Conservation (phyloP, 2,113 vertebrate genomes). For the Oryzias woworae region DNA sequence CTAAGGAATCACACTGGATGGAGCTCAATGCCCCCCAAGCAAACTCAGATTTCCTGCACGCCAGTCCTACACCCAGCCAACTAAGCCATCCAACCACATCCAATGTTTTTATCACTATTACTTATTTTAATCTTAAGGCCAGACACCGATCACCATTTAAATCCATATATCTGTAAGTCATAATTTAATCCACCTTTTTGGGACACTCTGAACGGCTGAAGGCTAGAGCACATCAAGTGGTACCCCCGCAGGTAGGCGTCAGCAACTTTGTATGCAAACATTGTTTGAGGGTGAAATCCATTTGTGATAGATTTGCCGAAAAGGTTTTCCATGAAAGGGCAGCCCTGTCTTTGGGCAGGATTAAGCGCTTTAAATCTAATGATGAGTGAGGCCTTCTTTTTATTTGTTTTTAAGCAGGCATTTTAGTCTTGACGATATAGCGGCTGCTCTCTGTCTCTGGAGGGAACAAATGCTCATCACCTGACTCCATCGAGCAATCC, state of each 20-base stretch:
- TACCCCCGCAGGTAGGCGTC: constrained; percentile 31
- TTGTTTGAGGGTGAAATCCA: constrained; percentile 45
- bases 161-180: constrained; percentile 14
- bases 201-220: constrained; percentile 9
- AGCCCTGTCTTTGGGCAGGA: constrained; percentile 55
- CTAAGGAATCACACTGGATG: too few relatives aligned
- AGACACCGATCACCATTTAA: constrained; percentile 4
- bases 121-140: constrained; percentile 2
- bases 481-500: constrained; percentile 56
- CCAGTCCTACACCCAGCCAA: too few relatives aligned
- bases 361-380: constrained; percentile 71
- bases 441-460: constrained; percentile 44
- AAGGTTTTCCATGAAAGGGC: constrained; percentile 38
- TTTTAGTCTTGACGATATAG: constrained; percentile 60
- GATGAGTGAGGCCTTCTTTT: constrained; percentile 62
- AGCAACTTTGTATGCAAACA: constrained; percentile 46
- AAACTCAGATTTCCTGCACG: too few relatives aligned
- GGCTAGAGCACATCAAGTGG: constrained; percentile 14
- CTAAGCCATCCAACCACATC: too few relatives aligned
- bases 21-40: too few relatives aligned
- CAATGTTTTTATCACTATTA: not conserved
- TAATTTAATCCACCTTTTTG: constrained; percentile 5
- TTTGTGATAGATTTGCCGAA: constrained; percentile 44
- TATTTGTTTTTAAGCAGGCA: constrained; percentile 68
- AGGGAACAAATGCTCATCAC: constrained; percentile 63